Conservation (phyloP, 2,797 vertebrate species). For the Thalassophryne amazonica region DNA sequence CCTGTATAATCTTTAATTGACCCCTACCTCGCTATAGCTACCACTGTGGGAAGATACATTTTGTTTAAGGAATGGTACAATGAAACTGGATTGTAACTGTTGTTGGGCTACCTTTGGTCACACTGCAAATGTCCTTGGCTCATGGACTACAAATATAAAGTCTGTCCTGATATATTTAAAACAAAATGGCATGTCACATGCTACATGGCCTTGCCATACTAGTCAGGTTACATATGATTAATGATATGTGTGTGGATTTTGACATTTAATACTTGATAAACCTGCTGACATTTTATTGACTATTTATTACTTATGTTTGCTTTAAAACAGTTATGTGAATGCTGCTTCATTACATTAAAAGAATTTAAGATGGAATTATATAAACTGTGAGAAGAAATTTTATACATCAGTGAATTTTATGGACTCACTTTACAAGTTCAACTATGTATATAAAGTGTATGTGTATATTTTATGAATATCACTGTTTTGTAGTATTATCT, state of each 20-base stretch:
- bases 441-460: conserved; percentile 63
- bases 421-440: conserved; percentile 47
- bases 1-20: too few relatives aligned
- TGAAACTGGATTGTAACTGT: too few relatives aligned
- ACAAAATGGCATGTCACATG: neutral
- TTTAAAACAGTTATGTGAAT: conserved; percentile 26
- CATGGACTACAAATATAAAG: too few relatives aligned
- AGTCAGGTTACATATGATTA: too few relatives aligned
- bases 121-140: too few relatives aligned
- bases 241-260: too few relatives aligned
- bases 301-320: conserved; percentile 51
- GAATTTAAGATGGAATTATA: conserved; percentile 31
- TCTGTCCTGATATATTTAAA: too few relatives aligned
- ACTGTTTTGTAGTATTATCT: conserved; percentile 26
- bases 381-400: conserved; percentile 33
- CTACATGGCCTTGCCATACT: neutral
- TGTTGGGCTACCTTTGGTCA: too few relatives aligned
- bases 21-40: too few relatives aligned
- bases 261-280: conserved; percentile 29
- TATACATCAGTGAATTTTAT: conserved; percentile 47
- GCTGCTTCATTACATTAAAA: conserved; percentile 21
- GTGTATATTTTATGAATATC: conserved; percentile 48
- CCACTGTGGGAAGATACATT: too few relatives aligned
- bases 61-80: too few relatives aligned
- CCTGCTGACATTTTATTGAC: conserved; percentile 11